Conservation (phyloP, 2,888 invertebrate genomes). For the Leucophora obtusa region DNA sequence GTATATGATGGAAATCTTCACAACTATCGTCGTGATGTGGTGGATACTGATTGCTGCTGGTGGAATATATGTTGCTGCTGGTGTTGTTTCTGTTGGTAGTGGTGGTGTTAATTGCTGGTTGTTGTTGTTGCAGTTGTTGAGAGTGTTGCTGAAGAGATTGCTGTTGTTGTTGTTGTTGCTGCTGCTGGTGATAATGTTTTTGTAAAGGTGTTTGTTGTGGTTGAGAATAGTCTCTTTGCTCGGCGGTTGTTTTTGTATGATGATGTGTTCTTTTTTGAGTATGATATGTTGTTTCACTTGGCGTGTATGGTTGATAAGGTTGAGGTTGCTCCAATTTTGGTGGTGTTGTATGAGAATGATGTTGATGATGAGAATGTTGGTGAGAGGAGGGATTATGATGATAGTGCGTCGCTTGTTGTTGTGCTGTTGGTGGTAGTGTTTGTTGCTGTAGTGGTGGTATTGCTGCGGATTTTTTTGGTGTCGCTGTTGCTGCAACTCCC, state of each 20-base stretch:
- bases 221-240: constrained; percentile 50
- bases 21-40: constrained; percentile 69
- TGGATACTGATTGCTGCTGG: constrained; percentile 65
- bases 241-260: constrained; percentile 41
- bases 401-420: constrained; percentile 59
- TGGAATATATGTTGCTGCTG: constrained; percentile 66
- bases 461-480: constrained; percentile 22
- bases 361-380: constrained; percentile 31
- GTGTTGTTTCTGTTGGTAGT: constrained; percentile 62
- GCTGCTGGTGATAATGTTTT: constrained; percentile 59
- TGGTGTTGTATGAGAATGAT: constrained; percentile 8
- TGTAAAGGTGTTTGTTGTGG: constrained; percentile 70
- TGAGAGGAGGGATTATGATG: constrained; percentile 50
- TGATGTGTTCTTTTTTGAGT: constrained; percentile 44
- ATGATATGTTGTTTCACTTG: constrained; percentile 50
- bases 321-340: constrained; percentile 52
- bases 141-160: constrained; percentile 15
- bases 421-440: constrained; percentile 41
- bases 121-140: constrained; percentile 64
- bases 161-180: constrained; percentile 41
- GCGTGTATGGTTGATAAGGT: constrained; percentile 58
- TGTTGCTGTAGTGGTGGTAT: constrained; percentile 46
- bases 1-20: constrained; percentile 74
- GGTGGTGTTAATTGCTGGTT: constrained; percentile 54
- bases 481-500: constrained; percentile 64